Evolutionary conservation across 2,888 invertebrate genomes (phyloP), one percentile per base, ranked within the genome.

Genomic region (Drosophila colorata): DNA sequence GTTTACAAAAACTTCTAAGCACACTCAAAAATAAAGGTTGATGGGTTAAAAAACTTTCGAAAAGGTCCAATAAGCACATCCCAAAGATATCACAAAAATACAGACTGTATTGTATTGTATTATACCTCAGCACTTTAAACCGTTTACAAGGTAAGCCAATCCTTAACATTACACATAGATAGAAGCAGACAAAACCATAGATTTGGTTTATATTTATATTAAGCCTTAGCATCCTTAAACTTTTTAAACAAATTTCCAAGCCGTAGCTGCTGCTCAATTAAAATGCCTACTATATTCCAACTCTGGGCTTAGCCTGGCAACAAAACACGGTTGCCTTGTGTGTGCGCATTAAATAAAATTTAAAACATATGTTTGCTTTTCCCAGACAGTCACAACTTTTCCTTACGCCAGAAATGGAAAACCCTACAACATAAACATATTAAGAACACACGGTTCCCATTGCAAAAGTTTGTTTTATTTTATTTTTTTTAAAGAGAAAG

Each of bases 401-500:
- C n/a, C 4, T 9, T n/a, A 4, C 9, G 23, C 23, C 9, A 28
- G 7, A 43, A 28, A 9, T 0, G 41, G 18, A n/a, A 37, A 52
- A 11, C 33, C 40, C 43, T 38, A 9, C 71, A 64, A 48, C 43
- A 63, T 63, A 53, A 74, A 74, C 56, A 63, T 59, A 59, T 74
- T 52, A 74, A 56, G 61, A 55, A 14, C 69, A 57, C 23, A 14
- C 52, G 55, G 61, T 16, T 14, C 53, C 48, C 59, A 69, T 64
- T 64, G 51, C 44, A 55, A 66, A 74, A 72, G 41, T 66, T 65
- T 61, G 52, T 57, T 59, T 33, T 33, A 13, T 11, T 31, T 56
- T 74, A 69, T 28, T 28, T 28, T 8, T 38, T 57, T 74, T 74
- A 66, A 74, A 74, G 70, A 33, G 47, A 33, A 59, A 58, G 64